Evolutionary conservation across 2,113 vertebrate genomes (phyloP).

Genomic region (Myanophis thanlyinensis): DNA sequence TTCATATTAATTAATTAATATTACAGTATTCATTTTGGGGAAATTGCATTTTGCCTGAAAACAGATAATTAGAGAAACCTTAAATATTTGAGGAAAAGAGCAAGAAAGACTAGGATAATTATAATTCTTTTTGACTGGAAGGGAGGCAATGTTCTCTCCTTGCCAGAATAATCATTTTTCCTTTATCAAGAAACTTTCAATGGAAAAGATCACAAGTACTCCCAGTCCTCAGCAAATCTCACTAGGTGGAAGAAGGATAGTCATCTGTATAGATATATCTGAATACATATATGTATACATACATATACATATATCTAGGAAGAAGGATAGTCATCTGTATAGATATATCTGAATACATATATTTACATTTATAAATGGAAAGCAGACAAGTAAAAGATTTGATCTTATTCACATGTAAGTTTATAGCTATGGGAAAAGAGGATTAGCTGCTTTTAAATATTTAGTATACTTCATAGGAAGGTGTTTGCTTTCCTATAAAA

Average conservation of each 20-base stretch:
- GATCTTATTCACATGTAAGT: background rate
- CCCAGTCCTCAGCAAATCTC: background rate
- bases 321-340: background rate
- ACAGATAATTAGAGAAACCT: background rate
- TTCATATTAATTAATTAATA: background rate
- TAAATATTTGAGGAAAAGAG: background rate
- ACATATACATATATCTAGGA: too few relatives aligned
- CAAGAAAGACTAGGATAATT: background rate
- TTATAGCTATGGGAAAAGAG: background rate
- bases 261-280: background rate
- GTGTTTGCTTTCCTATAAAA: slow-evolving; percentile 48
- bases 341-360: background rate
- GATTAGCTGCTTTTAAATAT: slow-evolving; percentile 11
- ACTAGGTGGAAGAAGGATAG: background rate
- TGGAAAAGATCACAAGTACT: background rate
- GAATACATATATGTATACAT: background rate
- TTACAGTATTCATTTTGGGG: background rate
- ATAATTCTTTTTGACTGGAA: background rate
- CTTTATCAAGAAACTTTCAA: background rate
- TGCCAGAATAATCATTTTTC: background rate
- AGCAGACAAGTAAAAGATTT: background rate
- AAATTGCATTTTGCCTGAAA: background rate
- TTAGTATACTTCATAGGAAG: background rate
- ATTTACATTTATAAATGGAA: background rate
- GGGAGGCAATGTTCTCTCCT: background rate